Conservation (phyloP, 2,113 vertebrate genomes). For the Myiozetetes cayanensis region DNA sequence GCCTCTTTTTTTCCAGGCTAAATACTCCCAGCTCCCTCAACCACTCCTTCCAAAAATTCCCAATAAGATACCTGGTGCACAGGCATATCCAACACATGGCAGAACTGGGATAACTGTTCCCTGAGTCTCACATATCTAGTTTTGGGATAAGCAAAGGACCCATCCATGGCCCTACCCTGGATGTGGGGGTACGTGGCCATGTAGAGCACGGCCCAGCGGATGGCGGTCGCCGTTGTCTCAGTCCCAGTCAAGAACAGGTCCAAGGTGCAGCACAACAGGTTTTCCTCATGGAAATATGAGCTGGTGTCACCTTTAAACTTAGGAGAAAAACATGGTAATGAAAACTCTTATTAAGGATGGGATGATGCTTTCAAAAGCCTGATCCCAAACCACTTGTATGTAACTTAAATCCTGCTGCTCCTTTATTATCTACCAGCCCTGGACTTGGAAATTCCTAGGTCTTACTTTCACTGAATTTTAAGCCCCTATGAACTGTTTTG, state of each 20-base stretch:
- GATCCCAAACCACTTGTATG: accelerated
- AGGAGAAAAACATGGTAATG: not conserved
- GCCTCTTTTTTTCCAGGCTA: not conserved
- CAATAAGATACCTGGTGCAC: not conserved
- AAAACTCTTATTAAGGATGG: not conserved
- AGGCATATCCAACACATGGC: not conserved
- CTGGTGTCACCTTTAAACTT: conserved; percentile 43
- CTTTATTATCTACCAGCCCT: not conserved
- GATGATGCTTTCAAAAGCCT: not conserved
- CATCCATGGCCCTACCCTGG: conserved; percentile 67
- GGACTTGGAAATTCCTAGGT: not conserved
- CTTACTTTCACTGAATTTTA: not conserved
- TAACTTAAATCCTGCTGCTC: not conserved
- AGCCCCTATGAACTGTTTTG: not conserved
- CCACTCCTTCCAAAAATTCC: accelerated
- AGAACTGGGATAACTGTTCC: not conserved
- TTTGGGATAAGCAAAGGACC: not conserved
- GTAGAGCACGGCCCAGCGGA: conserved; percentile 83
- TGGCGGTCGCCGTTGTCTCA: conserved; percentile 71
- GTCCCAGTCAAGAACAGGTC: conserved; percentile 85
- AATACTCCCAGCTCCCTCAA: not conserved
- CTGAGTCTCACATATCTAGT: not conserved
- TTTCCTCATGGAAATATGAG: conserved; percentile 76
- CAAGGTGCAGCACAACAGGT: conserved; percentile 71
- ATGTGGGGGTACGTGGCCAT: conserved; percentile 78